Base-by-base conservation (phyloP, 2,888 invertebrate species). In the Gastrophysa polygoni region DNA sequence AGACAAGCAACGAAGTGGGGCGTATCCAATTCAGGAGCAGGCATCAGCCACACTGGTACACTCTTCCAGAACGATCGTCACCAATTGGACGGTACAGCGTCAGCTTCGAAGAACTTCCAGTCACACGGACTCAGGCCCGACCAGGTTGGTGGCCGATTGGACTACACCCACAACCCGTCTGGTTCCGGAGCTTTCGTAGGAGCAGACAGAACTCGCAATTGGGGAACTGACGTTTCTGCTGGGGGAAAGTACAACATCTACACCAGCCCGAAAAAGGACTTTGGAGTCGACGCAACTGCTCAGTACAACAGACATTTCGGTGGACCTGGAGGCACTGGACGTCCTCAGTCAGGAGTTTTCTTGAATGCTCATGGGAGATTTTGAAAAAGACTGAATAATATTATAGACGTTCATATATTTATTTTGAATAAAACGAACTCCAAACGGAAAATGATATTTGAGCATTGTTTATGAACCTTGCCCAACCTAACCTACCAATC, bases 201-300 rank as follows among this genome's bases (percentile, higher is more conserved):
- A 5, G 75, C 72, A 17, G 68, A 71, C 38, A 70, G 67, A n/a
- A 67, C 70, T 2, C 67, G 67, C 11, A 49, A 67, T 11, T 68
- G 56, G 59, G 76, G 76, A 18, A 76, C 76, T 6, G 73, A 73
- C 57, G 29, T 75, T 1, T 61, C 49, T 21, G 74, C 72, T 38
- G 67, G 70, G 2, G 68, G 66, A 29, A 69, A 59, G 44, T 72
- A 68, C 21, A 73, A 74, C 50, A 34, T 76, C 7, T 10, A 51
- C 24, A 24, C 24, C 24, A 24, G 24, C 5, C 18, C 29, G 16
- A 17, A 28, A 1, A 69, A 71, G 51, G 71, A 75, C 54, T 64
- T 64, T 4, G 58, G 69, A 14, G 57, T 73, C 16, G 73, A 73
- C 59, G 61, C 72, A 8, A 69, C 68, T 29, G 75, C 69, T n/a